Conservation (phyloP, 2,888 invertebrate genomes). For the Drosophila rubida region DNA sequence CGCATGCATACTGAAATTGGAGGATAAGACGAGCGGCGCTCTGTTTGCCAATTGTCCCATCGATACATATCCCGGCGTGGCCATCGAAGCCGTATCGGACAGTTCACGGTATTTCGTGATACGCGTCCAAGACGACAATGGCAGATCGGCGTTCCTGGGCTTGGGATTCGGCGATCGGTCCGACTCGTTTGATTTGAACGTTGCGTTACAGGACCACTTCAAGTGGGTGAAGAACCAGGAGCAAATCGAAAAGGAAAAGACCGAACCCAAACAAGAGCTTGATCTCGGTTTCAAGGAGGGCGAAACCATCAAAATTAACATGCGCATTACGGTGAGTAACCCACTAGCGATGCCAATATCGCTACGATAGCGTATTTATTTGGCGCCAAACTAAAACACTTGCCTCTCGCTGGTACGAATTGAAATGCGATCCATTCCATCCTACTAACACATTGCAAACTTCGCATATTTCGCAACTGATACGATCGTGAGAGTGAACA, state of each 20-base stretch:
- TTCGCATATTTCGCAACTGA: no score
- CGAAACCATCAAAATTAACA: constrained; percentile 99
- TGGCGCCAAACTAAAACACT: no score
- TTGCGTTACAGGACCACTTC: constrained; percentile 98
- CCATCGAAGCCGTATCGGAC: constrained; percentile 98
- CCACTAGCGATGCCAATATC: not conserved
- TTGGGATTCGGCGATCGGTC: constrained; percentile 98
- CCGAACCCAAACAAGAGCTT: constrained; percentile 91
- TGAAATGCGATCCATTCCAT: no score
- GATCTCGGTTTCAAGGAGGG: constrained; percentile 99
- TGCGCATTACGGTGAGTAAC: constrained; percentile 93
- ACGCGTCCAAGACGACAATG: constrained; percentile 97
- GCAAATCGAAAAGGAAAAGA: constrained; percentile 92
- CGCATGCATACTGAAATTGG: constrained; percentile 95
- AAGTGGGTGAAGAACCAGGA: constrained; percentile 95
- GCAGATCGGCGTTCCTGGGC: constrained; percentile 96
- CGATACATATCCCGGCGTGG: constrained; percentile 96
- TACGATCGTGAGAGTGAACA: no score
- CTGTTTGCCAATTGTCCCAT: constrained; percentile 98
- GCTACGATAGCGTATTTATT: no score
- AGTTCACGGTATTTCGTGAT: constrained; percentile 99
- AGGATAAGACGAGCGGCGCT: constrained; percentile 97
- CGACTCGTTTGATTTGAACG: constrained; percentile 99
- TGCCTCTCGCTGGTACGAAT: no score
- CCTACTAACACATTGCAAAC: no score